Percentiles rank a stretch among this genome's conserved stretches.
Conservation (phyloP, 2,797 vertebrate genomes). For the Bradypus variegatus region DNA sequence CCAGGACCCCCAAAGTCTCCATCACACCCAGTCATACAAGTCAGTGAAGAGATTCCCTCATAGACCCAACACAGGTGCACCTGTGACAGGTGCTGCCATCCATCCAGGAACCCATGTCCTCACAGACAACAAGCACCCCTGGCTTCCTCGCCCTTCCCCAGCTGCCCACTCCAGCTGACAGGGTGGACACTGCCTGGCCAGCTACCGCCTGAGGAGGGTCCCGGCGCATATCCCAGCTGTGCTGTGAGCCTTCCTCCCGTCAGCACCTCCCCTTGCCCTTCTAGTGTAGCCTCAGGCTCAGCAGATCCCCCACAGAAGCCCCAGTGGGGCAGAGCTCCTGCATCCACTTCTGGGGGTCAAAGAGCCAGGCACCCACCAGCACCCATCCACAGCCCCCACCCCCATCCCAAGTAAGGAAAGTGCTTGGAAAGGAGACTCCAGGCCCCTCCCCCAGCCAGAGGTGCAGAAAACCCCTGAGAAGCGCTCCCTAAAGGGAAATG, state of each 20-base stretch:
- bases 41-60: neutral
- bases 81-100: too few species aligned
- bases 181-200: neutral
- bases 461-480: fast-evolving
- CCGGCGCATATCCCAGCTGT: neutral
- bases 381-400: neutral
- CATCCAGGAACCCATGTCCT: fast-evolving
- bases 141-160: neutral
- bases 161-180: too few species aligned
- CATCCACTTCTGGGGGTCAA: neutral
- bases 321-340: neutral
- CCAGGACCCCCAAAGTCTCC: neutral
- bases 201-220: neutral
- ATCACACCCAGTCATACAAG: neutral
- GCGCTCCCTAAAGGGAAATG: neutral
- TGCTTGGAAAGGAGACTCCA: neutral
- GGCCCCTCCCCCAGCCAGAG: fast-evolving
- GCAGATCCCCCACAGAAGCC: neutral
- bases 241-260: fast-evolving
- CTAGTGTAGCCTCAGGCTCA: neutral
- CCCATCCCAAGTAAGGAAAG: neutral
- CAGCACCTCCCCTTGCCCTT: neutral
- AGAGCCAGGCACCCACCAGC: neutral
- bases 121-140: neutral
- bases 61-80: too few species aligned